Percentiles rank a stretch among this genome's conserved stretches.
phyloP scores from a whole-genome alignment of 2,888 invertebrate genomes.

The Exephanes ischioxanthus region DNA sequence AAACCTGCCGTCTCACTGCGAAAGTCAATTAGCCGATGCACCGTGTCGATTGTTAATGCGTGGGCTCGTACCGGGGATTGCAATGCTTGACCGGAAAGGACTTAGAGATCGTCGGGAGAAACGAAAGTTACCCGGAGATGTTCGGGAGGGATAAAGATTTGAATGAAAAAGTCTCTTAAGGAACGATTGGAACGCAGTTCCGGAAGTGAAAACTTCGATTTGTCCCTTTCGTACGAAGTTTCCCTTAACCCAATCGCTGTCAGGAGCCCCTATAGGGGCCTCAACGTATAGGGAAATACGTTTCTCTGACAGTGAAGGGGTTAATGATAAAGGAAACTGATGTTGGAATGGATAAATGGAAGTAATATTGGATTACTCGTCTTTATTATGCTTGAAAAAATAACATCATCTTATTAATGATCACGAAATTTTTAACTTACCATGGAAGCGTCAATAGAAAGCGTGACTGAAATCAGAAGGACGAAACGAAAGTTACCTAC shows the following conservation, averaged over 20 bases:
- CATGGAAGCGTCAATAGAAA: neutral
- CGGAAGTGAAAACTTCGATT: neutral
- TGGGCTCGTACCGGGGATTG: constrained; percentile 19
- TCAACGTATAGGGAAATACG: too few relatives aligned
- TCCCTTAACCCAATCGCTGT: too few relatives aligned
- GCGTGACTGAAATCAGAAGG: too few relatives aligned
- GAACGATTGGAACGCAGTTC: neutral
- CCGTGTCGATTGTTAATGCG: constrained; percentile 48
- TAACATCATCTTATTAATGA: neutral
- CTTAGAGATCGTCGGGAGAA: constrained; percentile 22
- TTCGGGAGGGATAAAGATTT: neutral
- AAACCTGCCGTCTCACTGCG: constrained; percentile 9
- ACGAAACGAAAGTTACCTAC: too few relatives aligned
- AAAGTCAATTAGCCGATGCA: constrained; percentile 61
- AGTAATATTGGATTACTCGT: neutral
- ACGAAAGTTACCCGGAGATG: constrained; percentile 24
- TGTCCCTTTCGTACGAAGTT: neutral
- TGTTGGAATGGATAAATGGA: neutral
- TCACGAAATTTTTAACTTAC: neutral
- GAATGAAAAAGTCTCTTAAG: neutral
- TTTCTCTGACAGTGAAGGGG: too few relatives aligned
- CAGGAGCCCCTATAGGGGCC: too few relatives aligned
- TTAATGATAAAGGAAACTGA: neutral
- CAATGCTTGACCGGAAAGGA: constrained; percentile 47
- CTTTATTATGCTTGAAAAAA: neutral